Evolutionary conservation across 1,140 invertebrate species (phyloP).

Genomic region (Neelides sp.): DNA sequence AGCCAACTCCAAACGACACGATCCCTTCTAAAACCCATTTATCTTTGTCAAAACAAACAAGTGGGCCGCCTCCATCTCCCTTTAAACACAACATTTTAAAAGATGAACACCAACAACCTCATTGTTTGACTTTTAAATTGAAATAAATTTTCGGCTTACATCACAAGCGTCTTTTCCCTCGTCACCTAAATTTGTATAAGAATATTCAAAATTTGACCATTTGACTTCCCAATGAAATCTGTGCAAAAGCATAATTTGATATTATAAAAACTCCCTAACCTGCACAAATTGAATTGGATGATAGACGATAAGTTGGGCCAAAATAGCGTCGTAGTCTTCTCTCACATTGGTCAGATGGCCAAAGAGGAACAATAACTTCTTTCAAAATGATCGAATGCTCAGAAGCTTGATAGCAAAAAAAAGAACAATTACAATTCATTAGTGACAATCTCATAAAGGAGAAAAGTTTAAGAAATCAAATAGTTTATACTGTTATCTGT

Average conservation of each 20-base stretch:
- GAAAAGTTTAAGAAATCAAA: no score
- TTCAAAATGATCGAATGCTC: slow-evolving; percentile 39
- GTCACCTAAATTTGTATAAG: no score
- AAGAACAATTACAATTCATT: no score
- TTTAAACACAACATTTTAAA: slow-evolving; percentile 31
- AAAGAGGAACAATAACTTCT: slow-evolving; percentile 40
- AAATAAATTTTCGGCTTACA: slow-evolving; percentile 30
- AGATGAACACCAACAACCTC: neutral
- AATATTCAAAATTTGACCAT: no score
- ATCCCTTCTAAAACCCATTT: slow-evolving; percentile 47
- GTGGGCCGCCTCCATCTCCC: slow-evolving; percentile 56
- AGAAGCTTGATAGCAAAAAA: slow-evolving; percentile 16
- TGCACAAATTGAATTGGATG: slow-evolving; percentile 41
- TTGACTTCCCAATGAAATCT: no score
- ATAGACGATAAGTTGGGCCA: slow-evolving; percentile 38
- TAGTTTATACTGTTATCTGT: no score
- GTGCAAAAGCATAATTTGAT: no score
- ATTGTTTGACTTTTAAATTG: slow-evolving; percentile 1
- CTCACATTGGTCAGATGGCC: slow-evolving; percentile 37
- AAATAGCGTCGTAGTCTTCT: slow-evolving; percentile 36
- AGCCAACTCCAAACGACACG: slow-evolving; percentile 51
- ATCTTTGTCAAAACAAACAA: slow-evolving; percentile 45
- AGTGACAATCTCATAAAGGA: no score
- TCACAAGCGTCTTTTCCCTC: slow-evolving; percentile 40
- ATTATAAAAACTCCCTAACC: no score